A percentile compares a stretch with the other conserved stretches of the same genome.
Evolutionary conservation across 2,888 invertebrate species (phyloP).

Genomic region (Ditylenchus weischeri): DNA sequence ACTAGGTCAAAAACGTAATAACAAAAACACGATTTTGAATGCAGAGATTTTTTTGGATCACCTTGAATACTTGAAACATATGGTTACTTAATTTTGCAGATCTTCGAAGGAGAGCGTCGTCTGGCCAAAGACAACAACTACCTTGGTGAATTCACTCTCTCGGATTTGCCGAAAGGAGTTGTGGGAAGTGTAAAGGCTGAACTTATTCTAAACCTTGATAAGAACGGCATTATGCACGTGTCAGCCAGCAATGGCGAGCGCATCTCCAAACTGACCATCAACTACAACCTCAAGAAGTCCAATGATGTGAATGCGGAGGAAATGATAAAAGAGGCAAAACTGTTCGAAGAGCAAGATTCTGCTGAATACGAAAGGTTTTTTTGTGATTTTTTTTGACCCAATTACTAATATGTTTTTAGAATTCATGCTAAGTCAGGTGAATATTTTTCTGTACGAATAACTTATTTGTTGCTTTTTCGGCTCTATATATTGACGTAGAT

Average conservation of each 20-base stretch:
- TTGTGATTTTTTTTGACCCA: too few species aligned
- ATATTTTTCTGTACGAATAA: too few species aligned
- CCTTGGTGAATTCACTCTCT: constrained; percentile 6
- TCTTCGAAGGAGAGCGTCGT: constrained; percentile 16
- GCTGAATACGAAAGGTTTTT: constrained; percentile 2
- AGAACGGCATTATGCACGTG: constrained; percentile 16
- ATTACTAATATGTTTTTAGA: too few species aligned
- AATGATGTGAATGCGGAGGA: neutral
- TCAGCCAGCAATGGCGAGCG: neutral
- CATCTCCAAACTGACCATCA: neutral
- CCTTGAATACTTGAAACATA: too few species aligned
- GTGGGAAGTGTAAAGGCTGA: constrained; percentile 1
- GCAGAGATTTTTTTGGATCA: too few species aligned
- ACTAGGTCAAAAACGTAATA: too few species aligned
- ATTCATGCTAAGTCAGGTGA: too few species aligned
- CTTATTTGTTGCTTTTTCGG: too few species aligned
- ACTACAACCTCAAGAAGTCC: constrained; percentile 2
- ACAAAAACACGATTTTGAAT: too few species aligned
- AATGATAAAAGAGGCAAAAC: neutral
- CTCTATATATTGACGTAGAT: too few species aligned
- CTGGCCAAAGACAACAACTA: constrained; percentile 4
- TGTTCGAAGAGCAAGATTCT: neutral
- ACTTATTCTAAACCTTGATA: constrained; percentile 8
- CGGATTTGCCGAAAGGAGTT: neutral
- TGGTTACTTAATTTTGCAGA: too few species aligned